Conservation (phyloP, 2,888 invertebrate species). For the Nycteola revayana region DNA sequence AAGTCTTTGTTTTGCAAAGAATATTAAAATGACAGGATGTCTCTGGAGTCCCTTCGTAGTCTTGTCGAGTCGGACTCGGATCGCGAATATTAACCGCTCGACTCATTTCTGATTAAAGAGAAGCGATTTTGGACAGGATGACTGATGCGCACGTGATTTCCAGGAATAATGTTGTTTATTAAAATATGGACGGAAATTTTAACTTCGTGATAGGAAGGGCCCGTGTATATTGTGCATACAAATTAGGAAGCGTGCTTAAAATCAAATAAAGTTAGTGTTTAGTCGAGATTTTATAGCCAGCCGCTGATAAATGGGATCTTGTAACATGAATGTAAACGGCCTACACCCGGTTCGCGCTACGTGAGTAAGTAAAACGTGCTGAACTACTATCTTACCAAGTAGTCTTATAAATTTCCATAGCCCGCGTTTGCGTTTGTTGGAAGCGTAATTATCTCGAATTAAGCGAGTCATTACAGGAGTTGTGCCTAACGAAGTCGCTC, state of each 20-base stretch:
- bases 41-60: constrained; percentile 49
- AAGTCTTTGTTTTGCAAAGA: constrained; percentile 57
- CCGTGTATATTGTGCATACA: constrained; percentile 60
- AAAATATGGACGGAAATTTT: constrained; percentile 72
- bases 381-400: constrained; percentile 42
- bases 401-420: constrained; percentile 60
- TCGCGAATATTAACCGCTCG: constrained; percentile 64
- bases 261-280: constrained; percentile 62
- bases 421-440: constrained; percentile 61
- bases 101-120: constrained; percentile 70
- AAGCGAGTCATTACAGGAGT: constrained; percentile 70
- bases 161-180: constrained; percentile 65
- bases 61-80: constrained; percentile 52
- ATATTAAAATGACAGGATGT: constrained; percentile 67
- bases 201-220: constrained; percentile 73
- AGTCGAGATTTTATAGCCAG: constrained; percentile 50
- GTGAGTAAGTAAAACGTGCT: constrained; percentile 44
- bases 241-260: constrained; percentile 62
- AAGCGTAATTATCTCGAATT: constrained; percentile 75
- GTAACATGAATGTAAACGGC: constrained; percentile 51
- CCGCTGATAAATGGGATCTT: constrained; percentile 55
- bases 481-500: constrained; percentile 64
- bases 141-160: constrained; percentile 67
- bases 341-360: constrained; percentile 46
- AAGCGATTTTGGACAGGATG: constrained; percentile 73